Conservation (phyloP, 2,797 vertebrate genomes). For the Aldrovandia affinis region DNA sequence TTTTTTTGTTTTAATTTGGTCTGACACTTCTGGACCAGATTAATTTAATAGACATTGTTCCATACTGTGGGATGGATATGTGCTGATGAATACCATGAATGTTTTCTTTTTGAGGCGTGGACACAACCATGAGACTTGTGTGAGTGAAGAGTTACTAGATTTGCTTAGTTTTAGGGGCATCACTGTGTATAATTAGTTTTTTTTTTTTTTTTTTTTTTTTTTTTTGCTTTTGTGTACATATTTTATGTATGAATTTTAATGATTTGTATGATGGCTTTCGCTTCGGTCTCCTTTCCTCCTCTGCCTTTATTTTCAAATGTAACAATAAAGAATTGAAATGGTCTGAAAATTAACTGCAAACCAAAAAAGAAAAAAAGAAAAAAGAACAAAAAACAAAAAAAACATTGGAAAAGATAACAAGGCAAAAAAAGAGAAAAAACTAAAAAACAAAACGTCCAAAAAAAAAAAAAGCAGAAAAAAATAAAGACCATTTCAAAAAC, state of each 20-base stretch:
- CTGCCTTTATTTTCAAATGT: slow-evolving; percentile 91
- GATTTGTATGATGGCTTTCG: slow-evolving; percentile 97
- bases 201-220: slow-evolving; percentile 79
- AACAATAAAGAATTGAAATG: slow-evolving; percentile 98
- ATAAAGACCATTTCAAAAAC: slow-evolving; percentile 82
- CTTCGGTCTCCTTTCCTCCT: slow-evolving; percentile 83
- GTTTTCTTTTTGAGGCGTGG: slow-evolving; percentile 76
- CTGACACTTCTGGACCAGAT: slow-evolving; percentile 70
- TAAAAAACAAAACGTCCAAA: slow-evolving; percentile 4
- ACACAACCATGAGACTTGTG: slow-evolving; percentile 55
- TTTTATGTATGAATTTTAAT: slow-evolving; percentile 96
- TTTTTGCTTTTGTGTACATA: slow-evolving; percentile 94
- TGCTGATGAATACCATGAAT: slow-evolving; percentile 82
- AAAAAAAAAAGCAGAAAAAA: slow-evolving; percentile 52
- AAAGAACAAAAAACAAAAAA: slow-evolving; percentile 57
- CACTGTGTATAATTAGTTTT: slow-evolving; percentile 84
- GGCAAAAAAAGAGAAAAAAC: slow-evolving; percentile 56
- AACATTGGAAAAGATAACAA: slow-evolving; percentile 61
- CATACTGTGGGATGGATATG: slow-evolving; percentile 79
- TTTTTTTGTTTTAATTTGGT: slow-evolving; percentile 79
- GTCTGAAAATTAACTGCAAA: slow-evolving; percentile 81
- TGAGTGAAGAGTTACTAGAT: slow-evolving; percentile 77
- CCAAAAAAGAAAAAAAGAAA: slow-evolving; percentile 62
- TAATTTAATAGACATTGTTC: slow-evolving; percentile 72
- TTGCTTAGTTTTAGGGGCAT: slow-evolving; percentile 87